Percentiles rank a stretch among this genome's conserved stretches.
Evolutionary conservation across 2,113 vertebrate species (phyloP).

Genomic region (Pontoporia blainvillei): DNA sequence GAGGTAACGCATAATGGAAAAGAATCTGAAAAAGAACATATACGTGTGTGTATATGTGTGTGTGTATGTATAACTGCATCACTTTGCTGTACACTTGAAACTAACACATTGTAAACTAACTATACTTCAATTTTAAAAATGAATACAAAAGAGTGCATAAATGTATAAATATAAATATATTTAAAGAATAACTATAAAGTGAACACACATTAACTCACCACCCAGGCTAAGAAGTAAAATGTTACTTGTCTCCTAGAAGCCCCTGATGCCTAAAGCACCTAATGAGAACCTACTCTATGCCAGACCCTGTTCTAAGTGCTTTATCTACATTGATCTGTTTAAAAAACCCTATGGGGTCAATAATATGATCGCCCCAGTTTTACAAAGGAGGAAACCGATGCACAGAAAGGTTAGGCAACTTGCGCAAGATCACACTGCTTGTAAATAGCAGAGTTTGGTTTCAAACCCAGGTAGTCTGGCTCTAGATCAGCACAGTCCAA

Average conservation of each 20-base stretch:
- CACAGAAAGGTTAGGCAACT: not conserved
- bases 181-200: not conserved
- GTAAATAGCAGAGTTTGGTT: not conserved
- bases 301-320: not conserved
- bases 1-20: not conserved
- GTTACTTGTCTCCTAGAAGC: not conserved
- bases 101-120: no score
- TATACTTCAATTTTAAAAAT: no score
- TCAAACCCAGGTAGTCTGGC: not conserved
- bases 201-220: not conserved
- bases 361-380: not conserved
- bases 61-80: no score
- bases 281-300: not conserved
- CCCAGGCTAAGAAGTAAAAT: conserved; percentile 6
- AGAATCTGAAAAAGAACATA: not conserved
- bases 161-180: not conserved
- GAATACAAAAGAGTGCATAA: not conserved
- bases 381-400: not conserved
- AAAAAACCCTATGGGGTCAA: not conserved
- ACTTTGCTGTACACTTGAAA: no score
- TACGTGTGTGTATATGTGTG: no score
- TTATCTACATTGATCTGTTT: not conserved
- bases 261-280: not conserved
- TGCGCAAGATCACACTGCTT: not conserved
- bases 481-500: not conserved